These are phyloP conservation scores for Ammodytes dubius DNA, from an alignment of 2,113 vertebrate genomes.

Conservation along the genomic window DNA sequence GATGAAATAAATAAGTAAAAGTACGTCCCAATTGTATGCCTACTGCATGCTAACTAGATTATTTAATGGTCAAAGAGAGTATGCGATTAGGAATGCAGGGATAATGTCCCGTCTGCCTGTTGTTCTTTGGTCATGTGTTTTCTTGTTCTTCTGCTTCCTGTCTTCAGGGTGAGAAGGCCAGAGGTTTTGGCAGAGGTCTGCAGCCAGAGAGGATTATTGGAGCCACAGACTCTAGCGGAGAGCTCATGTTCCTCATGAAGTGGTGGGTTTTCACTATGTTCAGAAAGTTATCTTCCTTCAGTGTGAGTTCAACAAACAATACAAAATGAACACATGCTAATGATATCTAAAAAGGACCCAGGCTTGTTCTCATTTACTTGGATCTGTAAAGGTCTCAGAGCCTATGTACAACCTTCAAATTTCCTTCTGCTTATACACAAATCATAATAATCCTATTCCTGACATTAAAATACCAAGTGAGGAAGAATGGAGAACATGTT, in stretches of 20 bases:
- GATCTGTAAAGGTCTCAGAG: no score
- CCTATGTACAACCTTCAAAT: no score
- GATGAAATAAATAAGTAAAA: no score
- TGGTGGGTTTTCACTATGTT: constrained; percentile 84
- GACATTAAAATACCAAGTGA: no score
- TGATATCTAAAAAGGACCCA: neutral
- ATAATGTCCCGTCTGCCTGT: neutral
- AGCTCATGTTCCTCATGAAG: constrained; percentile 99
- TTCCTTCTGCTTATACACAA: no score
- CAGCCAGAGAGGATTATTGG: constrained; percentile 97
- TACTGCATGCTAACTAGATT: no score
- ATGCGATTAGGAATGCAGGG: no score
- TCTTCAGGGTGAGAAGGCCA: constrained; percentile 79
- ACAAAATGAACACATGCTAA: neutral
- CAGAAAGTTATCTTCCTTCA: neutral
- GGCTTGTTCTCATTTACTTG: neutral
- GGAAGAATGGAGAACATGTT: no score
- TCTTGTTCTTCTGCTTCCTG: neutral
- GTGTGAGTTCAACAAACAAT: no score
- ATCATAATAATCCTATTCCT: no score
- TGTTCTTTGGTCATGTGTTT: neutral
- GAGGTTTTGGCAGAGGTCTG: constrained; percentile 95
- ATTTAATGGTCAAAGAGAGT: no score
- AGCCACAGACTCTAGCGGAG: constrained; percentile 95
- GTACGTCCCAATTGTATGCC: no score